A percentile compares a stretch with the other conserved stretches of the same genome.
Conservation (phyloP, 2,113 vertebrate species). For the Numenius arquata region DNA sequence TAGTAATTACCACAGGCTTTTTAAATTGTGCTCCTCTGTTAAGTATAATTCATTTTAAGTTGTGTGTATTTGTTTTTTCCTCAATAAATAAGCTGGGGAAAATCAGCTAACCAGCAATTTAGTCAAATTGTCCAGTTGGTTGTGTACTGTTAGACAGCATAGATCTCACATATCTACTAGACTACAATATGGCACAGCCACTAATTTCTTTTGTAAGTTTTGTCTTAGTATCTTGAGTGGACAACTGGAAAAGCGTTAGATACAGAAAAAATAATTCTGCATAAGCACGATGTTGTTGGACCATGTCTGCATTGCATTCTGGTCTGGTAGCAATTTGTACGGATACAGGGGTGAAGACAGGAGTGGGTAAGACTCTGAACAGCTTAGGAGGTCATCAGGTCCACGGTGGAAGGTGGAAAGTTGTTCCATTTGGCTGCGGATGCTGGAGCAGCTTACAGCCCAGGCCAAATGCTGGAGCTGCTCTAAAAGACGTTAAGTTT, state of each 20-base stretch:
- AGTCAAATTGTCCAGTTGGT: not conserved
- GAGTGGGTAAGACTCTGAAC: not conserved
- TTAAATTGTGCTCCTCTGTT: not conserved
- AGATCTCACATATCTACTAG: not conserved
- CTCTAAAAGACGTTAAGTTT: not conserved
- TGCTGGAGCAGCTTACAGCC: not conserved
- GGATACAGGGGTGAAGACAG: not conserved
- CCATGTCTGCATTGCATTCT: fast-evolving
- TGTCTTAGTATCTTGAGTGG: not conserved
- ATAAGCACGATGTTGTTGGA: not conserved
- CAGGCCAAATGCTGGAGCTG: not conserved
- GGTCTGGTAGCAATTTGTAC: not conserved
- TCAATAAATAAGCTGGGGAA: not conserved
- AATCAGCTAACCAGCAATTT: not conserved
- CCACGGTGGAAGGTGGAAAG: not conserved
- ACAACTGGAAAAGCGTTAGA: not conserved
- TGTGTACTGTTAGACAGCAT: not conserved
- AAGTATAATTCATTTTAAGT: not conserved
- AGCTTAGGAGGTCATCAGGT: not conserved
- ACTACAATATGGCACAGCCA: not conserved
- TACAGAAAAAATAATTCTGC: not conserved
- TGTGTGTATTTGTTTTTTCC: not conserved
- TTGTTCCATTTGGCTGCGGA: not conserved
- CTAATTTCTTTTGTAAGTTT: not conserved
- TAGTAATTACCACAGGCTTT: not conserved